Percentiles rank a stretch among this genome's conserved stretches.
These are phyloP conservation scores for Dendrocincla fuliginosa DNA, from an alignment of 2,797 vertebrate species.

Conservation along the genomic window DNA sequence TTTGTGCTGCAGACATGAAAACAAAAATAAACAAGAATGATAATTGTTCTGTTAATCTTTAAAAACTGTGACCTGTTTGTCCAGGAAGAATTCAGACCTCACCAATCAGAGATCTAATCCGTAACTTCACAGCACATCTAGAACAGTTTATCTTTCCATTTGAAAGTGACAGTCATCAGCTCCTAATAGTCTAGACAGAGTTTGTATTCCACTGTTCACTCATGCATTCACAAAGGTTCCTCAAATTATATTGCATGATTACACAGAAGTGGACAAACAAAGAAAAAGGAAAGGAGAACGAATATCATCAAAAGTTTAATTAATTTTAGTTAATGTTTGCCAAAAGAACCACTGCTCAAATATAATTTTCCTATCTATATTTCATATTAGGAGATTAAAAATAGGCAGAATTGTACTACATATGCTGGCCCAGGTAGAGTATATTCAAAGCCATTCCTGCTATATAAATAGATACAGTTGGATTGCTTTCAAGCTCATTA, in stretches of 20 bases:
- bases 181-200: neutral
- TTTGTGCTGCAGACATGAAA: neutral
- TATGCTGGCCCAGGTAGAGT: conserved; percentile 1
- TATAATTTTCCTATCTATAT: conserved; percentile 64
- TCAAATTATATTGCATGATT: conserved; percentile 51
- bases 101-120: neutral
- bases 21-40: neutral
- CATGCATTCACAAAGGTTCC: conserved; percentile 15
- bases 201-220: conserved; percentile 15
- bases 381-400: conserved; percentile 62
- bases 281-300: conserved; percentile 41
- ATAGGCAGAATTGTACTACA: conserved; percentile 7
- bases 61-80: conserved; percentile 11
- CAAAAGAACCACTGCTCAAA: conserved; percentile 54
- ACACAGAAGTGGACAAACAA: conserved; percentile 57
- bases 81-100: neutral
- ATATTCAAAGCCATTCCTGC: conserved; percentile 38
- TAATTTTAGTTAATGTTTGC: conserved; percentile 66
- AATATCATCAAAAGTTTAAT: conserved; percentile 63
- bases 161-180: conserved; percentile 3
- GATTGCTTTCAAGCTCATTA: conserved; percentile 50
- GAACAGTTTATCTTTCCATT: conserved; percentile 28
- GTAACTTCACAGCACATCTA: conserved; percentile 22
- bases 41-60: neutral
- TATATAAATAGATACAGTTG: conserved; percentile 61